A percentile compares a stretch with the other conserved stretches of the same genome.
phyloP scores from a whole-genome alignment of 2,113 vertebrate genomes.

The Salvelinus alpinus region DNA sequence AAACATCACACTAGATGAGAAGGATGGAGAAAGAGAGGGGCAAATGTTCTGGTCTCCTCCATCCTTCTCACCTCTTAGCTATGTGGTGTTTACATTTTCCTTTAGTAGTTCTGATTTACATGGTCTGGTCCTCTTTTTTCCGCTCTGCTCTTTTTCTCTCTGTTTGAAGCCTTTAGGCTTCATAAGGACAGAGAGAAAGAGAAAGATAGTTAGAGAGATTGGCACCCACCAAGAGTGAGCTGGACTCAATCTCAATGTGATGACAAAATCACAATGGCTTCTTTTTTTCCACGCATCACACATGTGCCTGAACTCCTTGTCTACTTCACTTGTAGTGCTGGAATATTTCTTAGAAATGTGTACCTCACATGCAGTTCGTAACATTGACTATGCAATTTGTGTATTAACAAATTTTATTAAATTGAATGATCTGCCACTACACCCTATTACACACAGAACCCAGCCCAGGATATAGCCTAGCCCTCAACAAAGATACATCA shows the following conservation, averaged over 20 bases:
- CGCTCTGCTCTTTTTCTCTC: slow-evolving; percentile 43
- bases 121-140: slow-evolving; percentile 41
- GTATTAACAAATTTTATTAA: too few relatives aligned
- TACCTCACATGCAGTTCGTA: too few relatives aligned
- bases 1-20: background rate
- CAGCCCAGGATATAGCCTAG: background rate
- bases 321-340: too few relatives aligned
- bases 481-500: background rate
- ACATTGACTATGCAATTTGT: too few relatives aligned
- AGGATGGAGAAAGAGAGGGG: background rate
- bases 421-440: too few relatives aligned
- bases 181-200: background rate
- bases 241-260: slow-evolving; percentile 11
- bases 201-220: background rate
- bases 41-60: background rate
- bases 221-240: too few relatives aligned
- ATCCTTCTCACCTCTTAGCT: slow-evolving; percentile 3
- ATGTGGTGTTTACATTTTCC: slow-evolving; percentile 40
- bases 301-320: too few relatives aligned
- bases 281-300: background rate
- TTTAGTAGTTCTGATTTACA: slow-evolving; percentile 22
- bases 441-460: background rate
- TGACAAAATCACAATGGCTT: background rate
- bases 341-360: too few relatives aligned
- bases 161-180: slow-evolving; percentile 38